Base-by-base conservation (phyloP, 2,888 invertebrate genomes). In the Drosophila prolongata region DNA sequence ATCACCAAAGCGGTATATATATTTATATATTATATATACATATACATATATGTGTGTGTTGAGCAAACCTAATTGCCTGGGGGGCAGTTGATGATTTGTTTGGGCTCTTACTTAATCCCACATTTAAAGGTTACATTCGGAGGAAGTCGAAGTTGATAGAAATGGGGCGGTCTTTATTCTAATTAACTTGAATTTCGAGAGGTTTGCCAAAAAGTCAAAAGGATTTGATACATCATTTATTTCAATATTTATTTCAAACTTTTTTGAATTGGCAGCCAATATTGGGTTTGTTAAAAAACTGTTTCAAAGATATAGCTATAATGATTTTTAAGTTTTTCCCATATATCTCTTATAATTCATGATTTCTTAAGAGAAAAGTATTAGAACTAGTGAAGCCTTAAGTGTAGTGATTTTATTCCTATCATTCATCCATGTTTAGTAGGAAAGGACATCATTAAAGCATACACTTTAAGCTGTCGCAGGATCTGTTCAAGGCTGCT, bases 51-150 rank as follows among this genome's bases (percentile, higher is more conserved):
- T 24, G 24, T 19, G 35, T 34, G 40, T n/a, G 56, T 40, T 30
- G 38, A 9, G 42, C 38, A 24, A 14, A 55, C 55, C 54, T 55
- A 66, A 68, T 47, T 44, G 66, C 38, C 65, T 43, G 37, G 49
- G 61, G 40, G 55, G 44, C 34, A 42, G 46, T 42, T 38, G 37
- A 50, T 58, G 50, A 71, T 69, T 69, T 60, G 71, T 69, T 70
- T 53, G 35, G 53, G 50, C 53, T 53, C 53, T 47, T 40, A 46
- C 60, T 60, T 42, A 47, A 42, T 59, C 40, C 37, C 37, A 40
- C 40, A 52, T 59, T 47, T 30, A 70, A 53, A 52, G 44, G 34
- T 54, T 66, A 46, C 19, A 43, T 43, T 52, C 10, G 19, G 19
- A 34, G 35, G 37, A 52, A 42, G 19, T 59, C 27, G 4, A 14